Evolutionary conservation across 2,888 invertebrate genomes (phyloP).

Genomic region (Philopedon plagiatum): DNA sequence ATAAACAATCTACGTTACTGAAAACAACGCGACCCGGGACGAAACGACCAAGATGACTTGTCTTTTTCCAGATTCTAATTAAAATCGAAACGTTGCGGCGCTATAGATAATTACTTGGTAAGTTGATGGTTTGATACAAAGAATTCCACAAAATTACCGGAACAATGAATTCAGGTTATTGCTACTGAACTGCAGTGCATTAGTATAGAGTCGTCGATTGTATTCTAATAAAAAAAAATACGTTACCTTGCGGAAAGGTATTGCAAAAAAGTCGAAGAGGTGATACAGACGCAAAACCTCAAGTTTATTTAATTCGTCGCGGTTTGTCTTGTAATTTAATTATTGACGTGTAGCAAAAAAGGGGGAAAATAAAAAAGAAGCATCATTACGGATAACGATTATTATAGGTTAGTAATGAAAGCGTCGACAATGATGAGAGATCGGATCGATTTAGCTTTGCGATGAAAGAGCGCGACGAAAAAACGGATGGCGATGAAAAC

Average conservation of each 20-base stretch:
- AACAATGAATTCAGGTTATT: conserved; percentile 47
- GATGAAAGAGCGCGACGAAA: too few relatives aligned
- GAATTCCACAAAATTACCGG: conserved; percentile 48
- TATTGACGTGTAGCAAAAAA: neutral
- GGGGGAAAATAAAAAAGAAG: neutral
- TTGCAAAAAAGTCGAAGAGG: conserved; percentile 33
- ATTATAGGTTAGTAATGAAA: neutral
- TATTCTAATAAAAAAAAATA: conserved; percentile 27
- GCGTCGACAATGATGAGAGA: neutral
- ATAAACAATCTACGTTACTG: conserved; percentile 26
- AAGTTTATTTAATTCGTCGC: conserved; percentile 28
- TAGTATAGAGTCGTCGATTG: conserved; percentile 5
- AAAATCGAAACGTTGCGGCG: conserved; percentile 46
- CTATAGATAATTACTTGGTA: conserved; percentile 47
- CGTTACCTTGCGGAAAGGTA: conserved; percentile 8
- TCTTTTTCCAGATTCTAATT: conserved; percentile 50
- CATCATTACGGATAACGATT: neutral
- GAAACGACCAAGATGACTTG: conserved; percentile 45
- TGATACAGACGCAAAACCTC: conserved; percentile 32
- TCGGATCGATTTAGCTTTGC: neutral
- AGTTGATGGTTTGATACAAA: conserved; percentile 46
- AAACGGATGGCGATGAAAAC: too few relatives aligned
- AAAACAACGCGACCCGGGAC: conserved; percentile 17
- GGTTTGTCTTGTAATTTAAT: conserved; percentile 9
- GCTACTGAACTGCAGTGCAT: conserved; percentile 39